Conservation (phyloP, 2,888 invertebrate genomes). For the Drymonia ruficornis region DNA sequence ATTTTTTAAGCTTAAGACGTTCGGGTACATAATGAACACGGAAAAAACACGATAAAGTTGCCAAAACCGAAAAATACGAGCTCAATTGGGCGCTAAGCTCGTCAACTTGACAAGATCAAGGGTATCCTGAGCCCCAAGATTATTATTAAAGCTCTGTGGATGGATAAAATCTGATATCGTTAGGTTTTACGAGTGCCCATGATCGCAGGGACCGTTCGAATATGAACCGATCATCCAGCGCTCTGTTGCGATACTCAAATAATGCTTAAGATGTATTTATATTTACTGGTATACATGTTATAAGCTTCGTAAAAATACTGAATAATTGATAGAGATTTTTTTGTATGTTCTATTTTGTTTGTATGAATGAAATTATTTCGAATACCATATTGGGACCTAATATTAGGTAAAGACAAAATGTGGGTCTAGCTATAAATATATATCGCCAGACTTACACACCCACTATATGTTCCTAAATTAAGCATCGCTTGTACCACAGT, state of each 20-base stretch:
- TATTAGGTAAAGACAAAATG: too few species aligned
- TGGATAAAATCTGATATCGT: conserved; percentile 51
- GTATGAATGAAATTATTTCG: too few species aligned
- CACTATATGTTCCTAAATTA: too few species aligned
- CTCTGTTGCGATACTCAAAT: conserved; percentile 30
- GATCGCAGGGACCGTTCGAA: conserved; percentile 44
- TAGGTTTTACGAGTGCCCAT: conserved; percentile 53
- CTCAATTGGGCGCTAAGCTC: conserved; percentile 40
- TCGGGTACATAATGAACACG: neutral
- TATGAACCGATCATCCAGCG: conserved; percentile 40
- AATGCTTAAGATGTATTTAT: conserved; percentile 20
- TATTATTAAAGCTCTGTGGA: conserved; percentile 47
- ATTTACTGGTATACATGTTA: too few species aligned
- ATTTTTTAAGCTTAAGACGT: neutral
- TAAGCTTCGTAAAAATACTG: too few species aligned
- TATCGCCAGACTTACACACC: too few species aligned
- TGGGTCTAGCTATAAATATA: too few species aligned
- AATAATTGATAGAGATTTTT: too few species aligned
- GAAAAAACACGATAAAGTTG: neutral
- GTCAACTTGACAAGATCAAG: conserved; percentile 41
- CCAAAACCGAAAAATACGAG: conserved; percentile 9
- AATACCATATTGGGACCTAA: too few species aligned
- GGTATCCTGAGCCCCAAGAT: conserved; percentile 42
- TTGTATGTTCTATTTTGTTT: too few species aligned
- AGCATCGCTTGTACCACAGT: too few species aligned